Evolutionary conservation across 2,113 vertebrate species (phyloP).

Genomic region (Geococcyx californianus): DNA sequence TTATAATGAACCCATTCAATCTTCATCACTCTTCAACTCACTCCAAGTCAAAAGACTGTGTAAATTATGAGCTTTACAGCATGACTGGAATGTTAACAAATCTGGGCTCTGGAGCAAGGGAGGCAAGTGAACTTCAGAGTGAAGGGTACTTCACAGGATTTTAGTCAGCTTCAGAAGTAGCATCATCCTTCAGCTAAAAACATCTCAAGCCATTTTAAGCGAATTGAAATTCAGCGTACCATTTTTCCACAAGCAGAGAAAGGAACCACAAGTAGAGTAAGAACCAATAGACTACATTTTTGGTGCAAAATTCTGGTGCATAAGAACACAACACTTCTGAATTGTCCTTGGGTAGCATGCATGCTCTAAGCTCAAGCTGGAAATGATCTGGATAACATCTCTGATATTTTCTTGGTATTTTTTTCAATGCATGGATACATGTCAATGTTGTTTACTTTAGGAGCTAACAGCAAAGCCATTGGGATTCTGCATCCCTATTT

Average conservation of each 20-base stretch:
- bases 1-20: neutral
- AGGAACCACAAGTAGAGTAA: too few relatives aligned
- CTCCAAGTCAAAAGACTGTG: neutral
- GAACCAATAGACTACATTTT: neutral
- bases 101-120: neutral
- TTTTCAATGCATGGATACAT: neutral
- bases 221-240: neutral
- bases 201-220: neutral
- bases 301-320: neutral
- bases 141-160: neutral
- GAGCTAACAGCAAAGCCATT: neutral
- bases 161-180: neutral
- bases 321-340: neutral
- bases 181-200: neutral
- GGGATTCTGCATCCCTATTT: neutral
- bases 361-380: neutral
- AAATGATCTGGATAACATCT: neutral
- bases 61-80: constrained; percentile 1
- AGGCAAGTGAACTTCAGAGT: neutral
- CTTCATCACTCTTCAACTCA: constrained; percentile 11
- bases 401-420: neutral
- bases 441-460: neutral
- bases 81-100: constrained; percentile 15
- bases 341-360: neutral
- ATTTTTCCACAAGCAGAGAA: neutral